Conservation (phyloP, 2,888 invertebrate genomes). For the Clepsis dumicolana region DNA sequence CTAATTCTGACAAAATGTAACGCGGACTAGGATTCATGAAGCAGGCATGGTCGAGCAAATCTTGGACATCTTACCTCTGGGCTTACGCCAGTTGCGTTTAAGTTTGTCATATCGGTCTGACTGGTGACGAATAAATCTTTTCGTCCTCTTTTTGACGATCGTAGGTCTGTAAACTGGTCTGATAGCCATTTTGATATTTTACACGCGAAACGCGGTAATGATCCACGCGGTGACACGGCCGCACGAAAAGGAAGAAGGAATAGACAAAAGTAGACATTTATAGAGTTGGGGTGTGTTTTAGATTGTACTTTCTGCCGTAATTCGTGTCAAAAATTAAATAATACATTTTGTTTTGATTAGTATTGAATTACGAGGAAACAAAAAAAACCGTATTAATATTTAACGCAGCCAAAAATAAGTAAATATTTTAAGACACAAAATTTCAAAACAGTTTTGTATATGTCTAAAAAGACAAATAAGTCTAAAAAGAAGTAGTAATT, state of each 20-base stretch:
- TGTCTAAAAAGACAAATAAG: not conserved
- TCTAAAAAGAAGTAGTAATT: not conserved
- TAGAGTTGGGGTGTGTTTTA: constrained; percentile 70
- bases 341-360: not conserved
- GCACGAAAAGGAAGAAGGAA: constrained; percentile 82
- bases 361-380: no score
- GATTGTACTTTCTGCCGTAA: constrained; percentile 45
- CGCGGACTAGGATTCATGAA: not conserved
- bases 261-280: constrained; percentile 74
- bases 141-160: constrained; percentile 98
- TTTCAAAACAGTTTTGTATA: not conserved
- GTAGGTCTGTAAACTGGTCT: constrained; percentile 95
- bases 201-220: constrained; percentile 73
- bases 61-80: constrained; percentile 89
- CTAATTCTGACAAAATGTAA: not conserved
- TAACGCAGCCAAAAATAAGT: not conserved
- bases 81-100: constrained; percentile 99
- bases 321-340: not conserved
- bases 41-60: constrained; percentile 36
- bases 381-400: not conserved
- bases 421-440: not conserved
- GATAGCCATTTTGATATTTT: constrained; percentile 91
- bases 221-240: constrained; percentile 86
- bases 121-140: constrained; percentile 99
- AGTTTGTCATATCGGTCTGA: constrained; percentile 99